phyloP scores from a whole-genome alignment of 2,888 invertebrate species.

The Synanthedon formicaeformis region DNA sequence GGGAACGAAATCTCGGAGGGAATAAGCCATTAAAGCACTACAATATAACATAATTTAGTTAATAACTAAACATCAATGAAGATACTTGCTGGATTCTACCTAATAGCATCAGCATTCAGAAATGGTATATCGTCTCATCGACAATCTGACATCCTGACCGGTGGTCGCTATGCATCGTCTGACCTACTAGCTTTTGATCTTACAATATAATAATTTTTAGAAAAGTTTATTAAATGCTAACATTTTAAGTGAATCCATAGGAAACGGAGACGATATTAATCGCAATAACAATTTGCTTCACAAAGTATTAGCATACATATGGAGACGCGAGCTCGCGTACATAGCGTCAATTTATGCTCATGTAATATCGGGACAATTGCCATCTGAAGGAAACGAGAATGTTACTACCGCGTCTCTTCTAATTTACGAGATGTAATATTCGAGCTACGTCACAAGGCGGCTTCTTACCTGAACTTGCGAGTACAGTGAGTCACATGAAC shows the following conservation, averaged over 20 bases:
- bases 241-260: neutral
- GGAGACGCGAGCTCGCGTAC: constrained; percentile 5
- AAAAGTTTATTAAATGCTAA: neutral
- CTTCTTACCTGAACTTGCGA: constrained; percentile 5
- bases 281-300: constrained; percentile 31
- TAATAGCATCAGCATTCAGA: too few species aligned
- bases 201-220: neutral
- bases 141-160: too few species aligned
- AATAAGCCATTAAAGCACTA: too few species aligned
- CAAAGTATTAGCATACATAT: constrained; percentile 32
- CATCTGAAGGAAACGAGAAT: constrained; percentile 43
- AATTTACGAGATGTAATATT: constrained; percentile 60
- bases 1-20: too few species aligned
- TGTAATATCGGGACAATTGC: constrained; percentile 60
- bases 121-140: too few species aligned
- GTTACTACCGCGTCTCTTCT: constrained; percentile 32
- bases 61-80: too few species aligned
- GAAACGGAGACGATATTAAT: constrained; percentile 16
- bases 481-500: neutral
- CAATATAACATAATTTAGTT: too few species aligned
- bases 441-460: constrained; percentile 24
- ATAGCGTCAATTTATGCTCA: constrained; percentile 41
- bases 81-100: too few species aligned
- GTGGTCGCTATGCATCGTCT: too few species aligned
- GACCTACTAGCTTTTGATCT: too few species aligned